Evolutionary conservation across 2,888 invertebrate species (phyloP).

Genomic region (Drosophila hawaiiensis): DNA sequence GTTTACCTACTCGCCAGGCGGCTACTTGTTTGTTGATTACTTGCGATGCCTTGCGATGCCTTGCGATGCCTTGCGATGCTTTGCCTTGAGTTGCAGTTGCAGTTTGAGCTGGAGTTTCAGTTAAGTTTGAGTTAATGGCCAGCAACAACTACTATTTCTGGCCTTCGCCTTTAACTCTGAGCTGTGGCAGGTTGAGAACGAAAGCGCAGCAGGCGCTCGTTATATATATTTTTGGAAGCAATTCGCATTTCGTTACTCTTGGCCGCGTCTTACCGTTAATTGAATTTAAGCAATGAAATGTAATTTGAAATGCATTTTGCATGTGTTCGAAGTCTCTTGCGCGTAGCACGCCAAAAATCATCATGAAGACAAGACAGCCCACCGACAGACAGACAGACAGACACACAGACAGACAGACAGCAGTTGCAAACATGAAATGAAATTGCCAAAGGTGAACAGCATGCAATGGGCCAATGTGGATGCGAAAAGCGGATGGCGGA

Average conservation of each 20-base stretch:
- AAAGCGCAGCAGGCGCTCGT: slow-evolving; percentile 49
- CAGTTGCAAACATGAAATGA: slow-evolving; percentile 52
- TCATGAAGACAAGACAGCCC: slow-evolving; percentile 43
- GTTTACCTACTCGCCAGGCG: slow-evolving; percentile 59
- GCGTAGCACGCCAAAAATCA: slow-evolving; percentile 69
- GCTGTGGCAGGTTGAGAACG: slow-evolving; percentile 42
- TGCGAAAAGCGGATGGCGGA: slow-evolving; percentile 11
- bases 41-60: slow-evolving; percentile 24
- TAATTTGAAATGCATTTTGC: slow-evolving; percentile 74
- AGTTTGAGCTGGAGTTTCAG: not conserved
- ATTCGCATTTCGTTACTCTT: slow-evolving; percentile 28
- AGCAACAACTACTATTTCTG: slow-evolving; percentile 9
- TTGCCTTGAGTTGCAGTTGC: slow-evolving; percentile 19
- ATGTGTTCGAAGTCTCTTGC: slow-evolving; percentile 47
- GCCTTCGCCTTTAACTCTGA: slow-evolving; percentile 24
- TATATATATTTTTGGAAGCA: slow-evolving; percentile 41
- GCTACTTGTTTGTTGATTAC: slow-evolving; percentile 61
- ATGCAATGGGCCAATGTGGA: slow-evolving; percentile 56
- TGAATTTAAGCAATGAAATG: slow-evolving; percentile 77
- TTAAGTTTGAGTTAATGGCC: slow-evolving; percentile 54
- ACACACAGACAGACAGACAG: not conserved
- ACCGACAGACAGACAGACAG: not conserved
- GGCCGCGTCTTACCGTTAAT: slow-evolving; percentile 56
- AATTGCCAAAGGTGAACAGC: slow-evolving; percentile 72
- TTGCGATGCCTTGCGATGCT: slow-evolving; percentile 23